phyloP scores from a whole-genome alignment of 1,140 invertebrate genomes.

The Chrysomallon squamiferum region DNA sequence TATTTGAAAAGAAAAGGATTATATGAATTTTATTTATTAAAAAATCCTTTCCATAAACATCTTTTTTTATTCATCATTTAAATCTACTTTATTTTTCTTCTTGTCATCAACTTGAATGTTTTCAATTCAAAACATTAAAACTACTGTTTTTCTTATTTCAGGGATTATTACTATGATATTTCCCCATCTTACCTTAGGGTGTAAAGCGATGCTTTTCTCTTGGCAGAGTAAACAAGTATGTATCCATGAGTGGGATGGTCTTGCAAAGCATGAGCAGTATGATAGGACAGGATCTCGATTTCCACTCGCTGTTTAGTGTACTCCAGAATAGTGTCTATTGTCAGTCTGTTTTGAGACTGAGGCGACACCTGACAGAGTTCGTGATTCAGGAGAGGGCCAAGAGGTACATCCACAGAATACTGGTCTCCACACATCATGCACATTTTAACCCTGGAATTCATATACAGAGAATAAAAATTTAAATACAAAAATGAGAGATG shows the following conservation, averaged over 20 bases:
- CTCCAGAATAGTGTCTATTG: constrained; percentile 65
- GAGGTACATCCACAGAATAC: constrained; percentile 87
- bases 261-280: constrained; percentile 74
- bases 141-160: no score
- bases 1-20: no score
- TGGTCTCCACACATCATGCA: constrained; percentile 98
- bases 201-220: constrained; percentile 91
- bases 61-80: no score
- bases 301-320: constrained; percentile 84
- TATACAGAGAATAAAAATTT: constrained; percentile 9
- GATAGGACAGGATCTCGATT: constrained; percentile 94
- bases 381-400: constrained; percentile 87
- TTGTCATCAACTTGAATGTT: no score
- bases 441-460: constrained; percentile 83
- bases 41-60: no score
- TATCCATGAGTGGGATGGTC: constrained; percentile 82
- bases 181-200: constrained; percentile 84
- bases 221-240: constrained; percentile 93
- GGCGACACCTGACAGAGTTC: constrained; percentile 46
- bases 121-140: no score
- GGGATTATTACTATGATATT: no score
- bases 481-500: no score
- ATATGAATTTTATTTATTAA: no score
- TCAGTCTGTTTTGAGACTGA: constrained; percentile 52
- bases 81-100: no score